Base-by-base conservation (phyloP, 1,140 invertebrate genomes). In the Ylistrum balloti region DNA sequence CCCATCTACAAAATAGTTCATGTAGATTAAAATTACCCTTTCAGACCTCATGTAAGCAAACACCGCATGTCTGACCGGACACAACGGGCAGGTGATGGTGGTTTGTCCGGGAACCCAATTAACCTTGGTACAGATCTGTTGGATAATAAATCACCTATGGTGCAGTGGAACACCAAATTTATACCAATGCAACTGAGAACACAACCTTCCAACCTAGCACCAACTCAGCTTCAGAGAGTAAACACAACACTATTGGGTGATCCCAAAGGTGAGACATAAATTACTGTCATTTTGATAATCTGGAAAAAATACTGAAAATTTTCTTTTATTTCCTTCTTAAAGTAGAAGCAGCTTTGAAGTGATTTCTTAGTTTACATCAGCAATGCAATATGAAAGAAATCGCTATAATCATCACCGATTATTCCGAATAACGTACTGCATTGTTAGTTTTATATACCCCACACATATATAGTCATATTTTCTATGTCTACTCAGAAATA, bases 151-250 rank as follows among this genome's bases (percentile, higher is more conserved):
- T 33, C 91, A 38, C 45, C 85, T 17, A 48, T 89, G 86, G 88
- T 89, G 2, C 85, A 41, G 56, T 90, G 87, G 91, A 92, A 91
- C 20, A 74, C 32, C 88, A 93, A 88, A 74, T 94, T 94, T 91
- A 89, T 94, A 10, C 93, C 94, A 5, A 94, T 93, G 92, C 94
- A 94, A 89, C 88, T 94, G n/a, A 38, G 94, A 45, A 92, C 94
- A 33, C 93, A 94, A 56, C 93, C 94, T 41, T 90, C 92, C 85
- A 94, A 94, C 41, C 90, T 94, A 17, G 88, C 92, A 10, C 56
- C 90, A 3, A 88, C 41, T n/a, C 92, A 93, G 85, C 90, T 94
- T 28, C 93, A 94, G 33, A 90, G 93, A 90, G 89, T 94, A 41
- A 94, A 92, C 87, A 93, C 93, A 13, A 93, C 93, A 15, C 90